Evolutionary conservation across 2,113 vertebrate species (phyloP).

Genomic region (Notarius lentiginosus): DNA sequence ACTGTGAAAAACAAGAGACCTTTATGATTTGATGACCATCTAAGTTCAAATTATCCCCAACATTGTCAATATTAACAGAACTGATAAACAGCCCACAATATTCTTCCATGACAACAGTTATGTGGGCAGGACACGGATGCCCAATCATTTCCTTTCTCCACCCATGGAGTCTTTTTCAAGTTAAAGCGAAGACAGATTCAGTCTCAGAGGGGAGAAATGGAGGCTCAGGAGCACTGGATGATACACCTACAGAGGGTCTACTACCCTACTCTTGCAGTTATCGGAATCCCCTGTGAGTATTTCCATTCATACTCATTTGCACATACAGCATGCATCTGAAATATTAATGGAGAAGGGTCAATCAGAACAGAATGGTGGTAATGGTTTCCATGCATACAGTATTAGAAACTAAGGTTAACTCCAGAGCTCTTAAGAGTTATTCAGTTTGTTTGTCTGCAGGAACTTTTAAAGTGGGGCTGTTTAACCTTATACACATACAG

Average conservation of each 20-base stretch:
- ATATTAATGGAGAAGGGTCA: not conserved
- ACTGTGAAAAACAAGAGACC: not conserved
- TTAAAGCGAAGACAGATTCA: not conserved
- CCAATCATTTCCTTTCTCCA: not conserved
- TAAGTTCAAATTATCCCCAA: not conserved
- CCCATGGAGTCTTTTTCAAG: not conserved
- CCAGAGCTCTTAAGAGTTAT: not conserved
- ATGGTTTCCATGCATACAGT: not conserved
- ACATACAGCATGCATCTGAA: conserved; percentile 1
- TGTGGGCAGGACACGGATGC: not conserved
- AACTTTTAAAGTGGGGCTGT: not conserved
- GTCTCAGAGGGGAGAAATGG: conserved; percentile 48
- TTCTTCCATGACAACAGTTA: conserved; percentile 21
- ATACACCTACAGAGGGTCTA: conserved; percentile 65
- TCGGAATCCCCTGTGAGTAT: conserved; percentile 72
- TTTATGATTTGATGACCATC: not conserved
- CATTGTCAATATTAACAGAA: conserved; percentile 24
- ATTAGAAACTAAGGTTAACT: not conserved
- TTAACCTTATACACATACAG: not conserved
- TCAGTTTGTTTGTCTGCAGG: not conserved
- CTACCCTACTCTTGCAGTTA: conserved; percentile 62
- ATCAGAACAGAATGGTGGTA: not conserved
- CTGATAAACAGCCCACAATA: conserved; percentile 3
- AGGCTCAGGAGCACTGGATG: conserved; percentile 64
- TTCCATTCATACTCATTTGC: not conserved